Evolutionary conservation across 2,888 invertebrate species (phyloP).

Genomic region (Ennomos erosarius): DNA sequence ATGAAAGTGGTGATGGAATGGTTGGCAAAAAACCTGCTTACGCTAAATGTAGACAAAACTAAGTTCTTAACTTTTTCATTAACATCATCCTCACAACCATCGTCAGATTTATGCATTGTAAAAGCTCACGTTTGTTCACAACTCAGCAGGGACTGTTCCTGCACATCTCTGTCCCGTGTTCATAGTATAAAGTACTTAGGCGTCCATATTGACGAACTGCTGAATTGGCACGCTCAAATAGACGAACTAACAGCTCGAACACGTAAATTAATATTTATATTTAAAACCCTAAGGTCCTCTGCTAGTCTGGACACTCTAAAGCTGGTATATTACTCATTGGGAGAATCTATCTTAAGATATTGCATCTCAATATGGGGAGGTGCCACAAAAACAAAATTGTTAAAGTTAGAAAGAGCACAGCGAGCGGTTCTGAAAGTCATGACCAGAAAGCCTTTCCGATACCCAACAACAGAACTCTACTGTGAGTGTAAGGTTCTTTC

Average conservation of each 20-base stretch:
- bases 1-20: neutral
- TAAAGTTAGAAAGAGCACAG: slow-evolving; percentile 6
- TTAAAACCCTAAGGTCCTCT: slow-evolving; percentile 3
- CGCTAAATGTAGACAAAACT: no score
- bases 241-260: slow-evolving; percentile 1
- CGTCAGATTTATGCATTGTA: no score
- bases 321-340: slow-evolving; percentile 4
- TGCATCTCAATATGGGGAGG: slow-evolving; percentile 15
- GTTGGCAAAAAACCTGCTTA: no score
- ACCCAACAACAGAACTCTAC: neutral
- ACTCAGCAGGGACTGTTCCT: neutral
- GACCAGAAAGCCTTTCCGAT: neutral
- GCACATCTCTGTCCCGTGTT: neutral
- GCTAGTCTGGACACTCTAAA: slow-evolving; percentile 1
- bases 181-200: slow-evolving; percentile 5
- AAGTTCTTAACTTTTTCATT: no score
- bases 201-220: slow-evolving; percentile 3
- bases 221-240: slow-evolving; percentile 14
- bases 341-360: slow-evolving; percentile 6
- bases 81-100: no score
- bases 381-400: neutral
- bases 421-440: slow-evolving; percentile 9
- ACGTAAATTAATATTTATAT: slow-evolving; percentile 11
- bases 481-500: no score
- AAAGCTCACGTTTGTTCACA: no score